Evolutionary conservation across 2,797 vertebrate species (phyloP).

Genomic region (Spea hammondii): DNA sequence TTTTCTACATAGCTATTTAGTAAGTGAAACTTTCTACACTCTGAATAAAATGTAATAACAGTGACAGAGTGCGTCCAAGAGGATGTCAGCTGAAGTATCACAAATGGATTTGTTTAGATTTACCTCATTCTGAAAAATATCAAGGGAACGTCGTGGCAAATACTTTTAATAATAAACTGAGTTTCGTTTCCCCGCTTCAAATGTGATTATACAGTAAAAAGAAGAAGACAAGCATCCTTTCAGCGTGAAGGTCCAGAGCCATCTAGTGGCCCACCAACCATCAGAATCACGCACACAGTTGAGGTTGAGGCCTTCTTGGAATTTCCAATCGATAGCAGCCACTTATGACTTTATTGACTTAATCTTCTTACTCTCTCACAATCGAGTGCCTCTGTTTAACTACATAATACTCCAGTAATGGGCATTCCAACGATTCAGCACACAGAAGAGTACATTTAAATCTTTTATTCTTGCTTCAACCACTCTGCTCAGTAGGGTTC

Average conservation of each 20-base stretch:
- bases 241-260: not conserved
- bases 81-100: not conserved
- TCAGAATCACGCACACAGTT: not conserved
- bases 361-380: not conserved
- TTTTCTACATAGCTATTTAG: not conserved
- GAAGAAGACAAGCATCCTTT: not conserved
- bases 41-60: not conserved
- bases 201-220: not conserved
- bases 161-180: not conserved
- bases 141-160: not conserved
- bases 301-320: not conserved
- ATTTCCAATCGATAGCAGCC: not conserved
- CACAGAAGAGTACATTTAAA: not conserved
- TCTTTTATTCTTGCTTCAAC: not conserved
- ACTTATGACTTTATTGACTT: slow-evolving; percentile 10
- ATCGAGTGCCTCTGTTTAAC: slow-evolving; percentile 1
- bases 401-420: not conserved
- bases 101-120: not conserved
- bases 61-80: not conserved
- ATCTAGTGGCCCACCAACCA: not conserved
- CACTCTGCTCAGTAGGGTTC: not conserved
- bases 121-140: not conserved
- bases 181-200: not conserved
- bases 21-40: not conserved
- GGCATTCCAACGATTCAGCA: not conserved